phyloP scores from a whole-genome alignment of 2,113 vertebrate species.

The Jacana jacana region DNA sequence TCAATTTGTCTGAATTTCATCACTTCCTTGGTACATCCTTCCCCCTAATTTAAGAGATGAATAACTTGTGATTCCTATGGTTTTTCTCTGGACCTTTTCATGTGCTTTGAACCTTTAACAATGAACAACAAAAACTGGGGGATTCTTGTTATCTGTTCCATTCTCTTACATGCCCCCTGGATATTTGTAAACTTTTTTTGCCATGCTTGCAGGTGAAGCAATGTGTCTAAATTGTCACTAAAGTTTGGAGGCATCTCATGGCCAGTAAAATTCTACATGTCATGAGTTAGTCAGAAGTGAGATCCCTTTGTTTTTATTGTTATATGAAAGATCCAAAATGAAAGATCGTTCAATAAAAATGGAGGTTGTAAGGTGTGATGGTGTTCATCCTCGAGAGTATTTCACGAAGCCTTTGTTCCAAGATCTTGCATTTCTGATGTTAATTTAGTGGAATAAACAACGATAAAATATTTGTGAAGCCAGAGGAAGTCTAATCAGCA shows the following conservation, averaged over 20 bases:
- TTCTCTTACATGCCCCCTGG: background rate
- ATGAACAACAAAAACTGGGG: background rate
- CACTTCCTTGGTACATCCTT: conserved; percentile 32
- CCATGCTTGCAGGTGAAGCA: background rate
- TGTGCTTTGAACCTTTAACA: background rate
- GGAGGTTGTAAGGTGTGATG: background rate
- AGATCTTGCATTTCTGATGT: background rate
- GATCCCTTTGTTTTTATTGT: background rate
- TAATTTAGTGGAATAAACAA: conserved; percentile 41
- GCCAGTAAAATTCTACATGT: background rate
- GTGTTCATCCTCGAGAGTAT: background rate
- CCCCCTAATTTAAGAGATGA: background rate
- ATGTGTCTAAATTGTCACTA: background rate
- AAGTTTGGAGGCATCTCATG: background rate
- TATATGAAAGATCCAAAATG: background rate
- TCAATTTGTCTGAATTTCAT: conserved; percentile 28
- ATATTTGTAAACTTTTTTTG: background rate
- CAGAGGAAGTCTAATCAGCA: conserved; percentile 17
- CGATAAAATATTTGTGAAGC: conserved; percentile 20
- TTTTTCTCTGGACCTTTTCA: background rate
- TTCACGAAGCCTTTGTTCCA: background rate
- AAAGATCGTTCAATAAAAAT: background rate
- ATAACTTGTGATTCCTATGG: background rate
- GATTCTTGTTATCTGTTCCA: background rate
- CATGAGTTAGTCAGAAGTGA: background rate